A percentile compares a stretch with the other conserved stretches of the same genome.
phyloP scores from a whole-genome alignment of 2,888 invertebrate genomes.

The Cheilosia vulpina region DNA sequence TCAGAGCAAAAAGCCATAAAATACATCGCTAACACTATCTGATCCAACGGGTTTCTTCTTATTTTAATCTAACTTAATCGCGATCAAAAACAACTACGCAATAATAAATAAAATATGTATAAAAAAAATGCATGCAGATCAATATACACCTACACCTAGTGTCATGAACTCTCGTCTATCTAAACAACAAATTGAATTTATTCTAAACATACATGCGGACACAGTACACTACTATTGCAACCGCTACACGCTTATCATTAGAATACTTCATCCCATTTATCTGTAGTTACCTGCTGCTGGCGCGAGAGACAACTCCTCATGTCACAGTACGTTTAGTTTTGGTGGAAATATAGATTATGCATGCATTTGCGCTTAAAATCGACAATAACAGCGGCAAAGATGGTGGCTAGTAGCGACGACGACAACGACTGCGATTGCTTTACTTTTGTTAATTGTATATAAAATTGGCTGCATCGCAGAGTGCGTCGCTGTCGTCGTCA shows the following conservation, averaged over 20 bases:
- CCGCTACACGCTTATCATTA: conserved; percentile 21
- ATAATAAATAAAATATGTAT: neutral
- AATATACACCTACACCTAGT: conserved; percentile 27
- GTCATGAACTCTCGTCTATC: conserved; percentile 50
- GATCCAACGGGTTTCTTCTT: neutral
- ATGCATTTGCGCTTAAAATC: conserved; percentile 66
- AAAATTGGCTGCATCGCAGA: conserved; percentile 83
- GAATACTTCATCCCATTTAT: conserved; percentile 71
- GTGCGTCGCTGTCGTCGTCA: conserved; percentile 82
- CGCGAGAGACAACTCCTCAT: conserved; percentile 66
- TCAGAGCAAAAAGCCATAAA: neutral
- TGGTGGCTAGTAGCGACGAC: conserved; percentile 2
- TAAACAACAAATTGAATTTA: conserved; percentile 21
- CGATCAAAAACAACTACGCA: neutral
- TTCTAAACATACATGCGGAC: conserved; percentile 12
- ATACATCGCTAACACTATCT: neutral
- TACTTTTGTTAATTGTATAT: conserved; percentile 81
- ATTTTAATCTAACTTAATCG: neutral
- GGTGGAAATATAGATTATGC: conserved; percentile 70
- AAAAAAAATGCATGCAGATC: conserved; percentile 54
- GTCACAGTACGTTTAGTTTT: conserved; percentile 70
- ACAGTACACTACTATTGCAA: conserved; percentile 31
- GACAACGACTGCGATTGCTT: conserved; percentile 11
- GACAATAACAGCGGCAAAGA: conserved; percentile 38
- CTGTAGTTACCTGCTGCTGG: conserved; percentile 69